Evolutionary conservation across 1,140 invertebrate genomes (phyloP).

Genomic region (Elysia chlorotica): DNA sequence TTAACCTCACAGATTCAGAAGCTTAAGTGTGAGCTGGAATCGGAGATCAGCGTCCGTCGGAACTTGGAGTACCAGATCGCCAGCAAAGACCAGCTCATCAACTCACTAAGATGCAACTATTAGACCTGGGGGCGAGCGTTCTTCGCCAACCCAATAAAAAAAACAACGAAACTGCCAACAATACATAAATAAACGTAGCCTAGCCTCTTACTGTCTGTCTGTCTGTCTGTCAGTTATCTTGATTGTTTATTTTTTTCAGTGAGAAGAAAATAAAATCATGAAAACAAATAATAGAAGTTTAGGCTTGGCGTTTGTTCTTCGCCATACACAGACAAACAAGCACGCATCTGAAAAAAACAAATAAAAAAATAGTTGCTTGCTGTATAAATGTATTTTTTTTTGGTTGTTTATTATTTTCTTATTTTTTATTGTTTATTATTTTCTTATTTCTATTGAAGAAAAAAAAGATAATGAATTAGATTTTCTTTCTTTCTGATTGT

Average conservation of each 20-base stretch:
- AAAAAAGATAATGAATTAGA: background rate
- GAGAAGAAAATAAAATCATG: too few species aligned
- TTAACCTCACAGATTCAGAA: constrained; percentile 11
- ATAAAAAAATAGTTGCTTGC: background rate
- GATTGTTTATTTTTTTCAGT: too few species aligned
- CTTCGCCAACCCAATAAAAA: too few species aligned
- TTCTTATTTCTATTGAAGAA: background rate
- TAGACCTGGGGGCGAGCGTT: background rate
- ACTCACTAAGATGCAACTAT: constrained; percentile 9
- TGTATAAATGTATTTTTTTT: background rate
- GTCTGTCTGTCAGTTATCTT: too few species aligned
- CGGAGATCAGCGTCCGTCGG: background rate
- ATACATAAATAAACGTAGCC: too few species aligned
- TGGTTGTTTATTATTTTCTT: background rate
- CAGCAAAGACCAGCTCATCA: constrained; percentile 15
- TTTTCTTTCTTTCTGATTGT: background rate
- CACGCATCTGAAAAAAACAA: background rate
- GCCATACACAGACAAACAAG: too few species aligned
- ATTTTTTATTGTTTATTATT: too few species aligned
- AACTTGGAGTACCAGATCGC: constrained; percentile 15
- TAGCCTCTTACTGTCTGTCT: too few species aligned
- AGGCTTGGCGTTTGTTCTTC: too few species aligned
- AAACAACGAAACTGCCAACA: too few species aligned
- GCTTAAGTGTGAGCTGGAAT: constrained; percentile 10
- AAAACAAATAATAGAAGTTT: too few species aligned